Conservation (phyloP, 2,888 invertebrate genomes). For the Drosophila mimica region DNA sequence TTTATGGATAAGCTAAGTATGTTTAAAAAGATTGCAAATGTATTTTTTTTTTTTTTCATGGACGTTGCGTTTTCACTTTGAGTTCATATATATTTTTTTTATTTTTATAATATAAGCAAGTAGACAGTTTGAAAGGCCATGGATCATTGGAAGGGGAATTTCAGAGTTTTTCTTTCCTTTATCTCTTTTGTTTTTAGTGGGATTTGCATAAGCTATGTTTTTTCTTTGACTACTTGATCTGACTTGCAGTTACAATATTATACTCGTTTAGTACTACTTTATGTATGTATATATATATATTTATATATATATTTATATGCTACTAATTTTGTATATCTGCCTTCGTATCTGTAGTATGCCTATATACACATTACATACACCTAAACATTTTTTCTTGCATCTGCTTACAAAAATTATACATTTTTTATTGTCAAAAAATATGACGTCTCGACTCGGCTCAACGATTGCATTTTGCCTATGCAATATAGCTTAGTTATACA, state of each 20-base stretch:
- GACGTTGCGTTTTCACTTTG: slow-evolving; percentile 68
- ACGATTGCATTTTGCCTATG: slow-evolving; percentile 59
- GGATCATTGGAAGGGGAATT: slow-evolving; percentile 34
- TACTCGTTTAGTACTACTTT: slow-evolving; percentile 24
- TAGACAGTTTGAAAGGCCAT: slow-evolving; percentile 33
- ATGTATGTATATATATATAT: slow-evolving; percentile 23
- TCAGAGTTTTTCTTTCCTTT: slow-evolving; percentile 9
- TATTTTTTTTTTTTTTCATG: slow-evolving; percentile 34
- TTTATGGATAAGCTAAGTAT: slow-evolving; percentile 44
- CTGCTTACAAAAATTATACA: slow-evolving; percentile 54
- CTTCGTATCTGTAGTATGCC: slow-evolving; percentile 44
- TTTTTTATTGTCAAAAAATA: slow-evolving; percentile 74
- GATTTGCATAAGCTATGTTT: slow-evolving; percentile 19
- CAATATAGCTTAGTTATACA: slow-evolving; percentile 45
- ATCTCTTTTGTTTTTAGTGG: slow-evolving; percentile 22
- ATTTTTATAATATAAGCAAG: slow-evolving; percentile 18
- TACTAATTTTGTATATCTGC: slow-evolving; percentile 39
- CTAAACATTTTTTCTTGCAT: slow-evolving; percentile 20
- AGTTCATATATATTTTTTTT: slow-evolving; percentile 15
- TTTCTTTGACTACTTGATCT: slow-evolving; percentile 31
- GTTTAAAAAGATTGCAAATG: slow-evolving; percentile 46
- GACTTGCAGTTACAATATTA: slow-evolving; percentile 38
- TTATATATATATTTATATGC: slow-evolving; percentile 23
- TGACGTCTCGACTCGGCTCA: slow-evolving; percentile 64
- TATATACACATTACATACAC: slow-evolving; percentile 62